Evolutionary conservation across 2,113 vertebrate species (phyloP).

Genomic region (Rhineura floridana): DNA sequence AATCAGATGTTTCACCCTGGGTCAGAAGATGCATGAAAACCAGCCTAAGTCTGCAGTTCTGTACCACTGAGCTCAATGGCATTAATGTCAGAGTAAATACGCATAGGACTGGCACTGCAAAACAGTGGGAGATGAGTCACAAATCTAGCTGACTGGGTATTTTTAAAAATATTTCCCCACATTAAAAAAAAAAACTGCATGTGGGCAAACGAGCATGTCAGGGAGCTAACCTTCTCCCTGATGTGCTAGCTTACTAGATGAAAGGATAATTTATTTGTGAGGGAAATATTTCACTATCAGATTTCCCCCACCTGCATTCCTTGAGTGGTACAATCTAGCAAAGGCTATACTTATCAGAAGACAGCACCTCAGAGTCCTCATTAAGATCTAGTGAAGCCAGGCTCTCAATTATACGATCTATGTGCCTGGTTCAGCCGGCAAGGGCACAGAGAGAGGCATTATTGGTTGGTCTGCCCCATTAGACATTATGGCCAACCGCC

Average conservation of each 20-base stretch:
- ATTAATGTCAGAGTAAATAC: not conserved
- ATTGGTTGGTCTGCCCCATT: too few species aligned
- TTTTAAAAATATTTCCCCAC: too few species aligned
- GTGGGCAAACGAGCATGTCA: not conserved
- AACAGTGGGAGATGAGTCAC: not conserved
- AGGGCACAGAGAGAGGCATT: too few species aligned
- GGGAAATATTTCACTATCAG: too few species aligned
- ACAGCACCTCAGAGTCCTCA: not conserved
- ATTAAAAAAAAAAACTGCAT: not conserved
- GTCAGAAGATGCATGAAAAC: not conserved
- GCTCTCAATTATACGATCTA: not conserved
- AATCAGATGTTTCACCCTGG: conserved; percentile 89
- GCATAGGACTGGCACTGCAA: too few species aligned
- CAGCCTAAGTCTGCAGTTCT: not conserved
- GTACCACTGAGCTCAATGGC: not conserved
- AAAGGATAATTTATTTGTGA: not conserved
- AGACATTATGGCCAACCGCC: too few species aligned
- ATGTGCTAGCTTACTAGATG: not conserved
- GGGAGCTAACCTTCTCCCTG: not conserved
- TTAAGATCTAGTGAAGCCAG: not conserved
- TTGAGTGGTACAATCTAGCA: not conserved
- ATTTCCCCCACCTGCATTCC: not conserved
- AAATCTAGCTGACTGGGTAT: not conserved
- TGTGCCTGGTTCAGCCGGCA: not conserved
- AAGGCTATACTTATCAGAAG: not conserved